These are phyloP conservation scores for Probaryconus sp. DNA, from an alignment of 1,140 invertebrate genomes.

Conservation along the genomic window DNA sequence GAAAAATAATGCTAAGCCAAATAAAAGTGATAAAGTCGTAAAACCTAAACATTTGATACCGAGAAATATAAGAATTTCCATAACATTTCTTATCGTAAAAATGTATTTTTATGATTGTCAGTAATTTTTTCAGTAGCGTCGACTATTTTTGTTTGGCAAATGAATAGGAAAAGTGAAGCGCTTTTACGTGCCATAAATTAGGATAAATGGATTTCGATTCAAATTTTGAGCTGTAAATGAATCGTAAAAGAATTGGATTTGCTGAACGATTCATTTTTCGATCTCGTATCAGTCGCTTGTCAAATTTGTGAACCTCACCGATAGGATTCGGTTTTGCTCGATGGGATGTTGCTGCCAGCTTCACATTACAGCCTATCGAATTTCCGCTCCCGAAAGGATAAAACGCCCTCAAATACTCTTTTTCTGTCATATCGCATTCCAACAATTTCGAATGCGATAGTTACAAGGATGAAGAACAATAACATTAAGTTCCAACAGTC, in stretches of 20 bases:
- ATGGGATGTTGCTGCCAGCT: constrained; percentile 32
- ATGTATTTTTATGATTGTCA: constrained; percentile 10
- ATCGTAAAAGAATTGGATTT: constrained; percentile 43
- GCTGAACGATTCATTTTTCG: constrained; percentile 50
- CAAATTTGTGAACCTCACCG: constrained; percentile 36
- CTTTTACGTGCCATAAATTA: constrained; percentile 26
- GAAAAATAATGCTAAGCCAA: too few species aligned
- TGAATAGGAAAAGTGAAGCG: not conserved
- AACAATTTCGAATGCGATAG: constrained; percentile 15
- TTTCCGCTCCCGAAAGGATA: constrained; percentile 20
- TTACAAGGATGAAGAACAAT: constrained; percentile 3
- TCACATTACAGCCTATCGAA: constrained; percentile 42
- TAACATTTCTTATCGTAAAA: constrained; percentile 6
- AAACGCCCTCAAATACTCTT: constrained; percentile 22
- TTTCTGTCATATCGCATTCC: constrained; percentile 25
- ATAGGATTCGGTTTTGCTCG: not conserved
- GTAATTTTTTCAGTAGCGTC: constrained; percentile 6
- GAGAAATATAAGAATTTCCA: constrained; percentile 18
- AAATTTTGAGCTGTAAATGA: constrained; percentile 32
- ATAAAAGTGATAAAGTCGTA: constrained; percentile 8
- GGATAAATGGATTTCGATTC: constrained; percentile 38
- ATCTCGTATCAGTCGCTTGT: constrained; percentile 41
- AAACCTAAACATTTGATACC: constrained; percentile 16
- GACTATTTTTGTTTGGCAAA: constrained; percentile 16
- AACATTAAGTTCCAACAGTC: constrained; percentile 2